Base-by-base conservation (phyloP, 2,113 vertebrate species). In the Lasiurus cinereus region DNA sequence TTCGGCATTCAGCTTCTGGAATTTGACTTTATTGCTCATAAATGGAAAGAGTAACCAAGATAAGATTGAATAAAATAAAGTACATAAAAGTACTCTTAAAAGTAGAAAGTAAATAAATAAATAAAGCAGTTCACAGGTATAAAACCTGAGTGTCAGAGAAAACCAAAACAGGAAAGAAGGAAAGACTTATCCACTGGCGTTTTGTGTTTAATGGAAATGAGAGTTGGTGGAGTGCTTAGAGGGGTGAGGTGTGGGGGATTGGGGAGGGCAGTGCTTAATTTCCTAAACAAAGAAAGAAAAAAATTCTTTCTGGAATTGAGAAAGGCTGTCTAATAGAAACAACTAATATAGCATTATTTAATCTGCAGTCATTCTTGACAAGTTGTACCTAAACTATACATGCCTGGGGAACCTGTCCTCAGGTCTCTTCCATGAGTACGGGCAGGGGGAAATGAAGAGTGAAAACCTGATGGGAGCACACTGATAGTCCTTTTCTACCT, bases 111-210 rank as follows among this genome's bases (percentile, higher is more conserved):
- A 62, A 62, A 27, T 62, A 77, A 74, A 14, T 43, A 77, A 39
- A 83, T 14, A 73, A 70, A 14, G 6, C 24, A 72, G 5, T 85
- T 77, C 33, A 43, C 33, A 92, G 5, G 9, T 54, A 31, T 72
- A 50, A 90, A 88, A 66, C 14, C 9, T 50, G 19, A 79, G 22
- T 64, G 27, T 79, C 78, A 87, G 31, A 92, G 24, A 94, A 96
- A 80, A 36, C 14, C 24, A 73, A 77, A 6, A 78, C 8, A 36
- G 56, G 29, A 84, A 89, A 74, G 31, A 31, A 8, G 8, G 27
- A 86, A 86, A 74, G 31, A 21, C 10, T 9, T 22, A 33, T 11
- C 10, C 13, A 29, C 24, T 24, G 27, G 7, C 11, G 22, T 18
- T 1, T 1, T 62, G 36, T 56, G 24, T 24, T 29, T 50, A 18